A percentile compares a stretch with the other conserved stretches of the same genome.
Evolutionary conservation across 2,113 vertebrate genomes (phyloP).

Genomic region (Galemys pyrenaicus): DNA sequence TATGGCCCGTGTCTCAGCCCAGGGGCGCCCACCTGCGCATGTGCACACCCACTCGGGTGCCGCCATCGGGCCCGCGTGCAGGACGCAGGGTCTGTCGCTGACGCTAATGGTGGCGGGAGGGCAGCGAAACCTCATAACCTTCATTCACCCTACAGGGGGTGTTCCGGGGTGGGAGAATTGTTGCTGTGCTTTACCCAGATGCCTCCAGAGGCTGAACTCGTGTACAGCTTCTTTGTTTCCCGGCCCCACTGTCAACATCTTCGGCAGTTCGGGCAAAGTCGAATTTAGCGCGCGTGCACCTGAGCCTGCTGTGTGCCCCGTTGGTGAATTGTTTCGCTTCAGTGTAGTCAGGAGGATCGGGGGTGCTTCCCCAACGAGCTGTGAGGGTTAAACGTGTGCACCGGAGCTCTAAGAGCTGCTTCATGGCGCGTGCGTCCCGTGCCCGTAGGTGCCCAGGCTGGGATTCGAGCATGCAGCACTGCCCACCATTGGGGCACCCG

Average conservation of each 20-base stretch:
- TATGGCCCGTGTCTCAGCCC: too few relatives aligned
- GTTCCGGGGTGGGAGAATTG: neutral
- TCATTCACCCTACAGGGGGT: too few relatives aligned
- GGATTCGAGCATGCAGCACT: neutral
- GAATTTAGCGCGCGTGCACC: neutral
- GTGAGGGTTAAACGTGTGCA: neutral
- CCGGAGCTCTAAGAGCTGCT: neutral
- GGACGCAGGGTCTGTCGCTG: too few relatives aligned
- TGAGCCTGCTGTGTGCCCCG: neutral
- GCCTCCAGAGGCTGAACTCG: neutral
- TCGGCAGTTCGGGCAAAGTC: neutral
- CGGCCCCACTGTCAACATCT: neutral
- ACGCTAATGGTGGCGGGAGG: too few relatives aligned
- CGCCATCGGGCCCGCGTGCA: too few relatives aligned
- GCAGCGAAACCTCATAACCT: too few relatives aligned
- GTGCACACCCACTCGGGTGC: too few relatives aligned
- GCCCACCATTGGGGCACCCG: neutral
- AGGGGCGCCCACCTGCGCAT: too few relatives aligned
- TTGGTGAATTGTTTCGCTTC: conserved; percentile 1
- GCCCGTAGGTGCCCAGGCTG: neutral
- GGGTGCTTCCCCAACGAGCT: neutral
- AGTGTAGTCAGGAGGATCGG: neutral
- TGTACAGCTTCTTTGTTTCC: neutral
- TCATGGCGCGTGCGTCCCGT: neutral
- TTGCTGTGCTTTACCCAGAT: neutral